Conservation (phyloP, 2,888 invertebrate species). For the Cheilosia scutellata region DNA sequence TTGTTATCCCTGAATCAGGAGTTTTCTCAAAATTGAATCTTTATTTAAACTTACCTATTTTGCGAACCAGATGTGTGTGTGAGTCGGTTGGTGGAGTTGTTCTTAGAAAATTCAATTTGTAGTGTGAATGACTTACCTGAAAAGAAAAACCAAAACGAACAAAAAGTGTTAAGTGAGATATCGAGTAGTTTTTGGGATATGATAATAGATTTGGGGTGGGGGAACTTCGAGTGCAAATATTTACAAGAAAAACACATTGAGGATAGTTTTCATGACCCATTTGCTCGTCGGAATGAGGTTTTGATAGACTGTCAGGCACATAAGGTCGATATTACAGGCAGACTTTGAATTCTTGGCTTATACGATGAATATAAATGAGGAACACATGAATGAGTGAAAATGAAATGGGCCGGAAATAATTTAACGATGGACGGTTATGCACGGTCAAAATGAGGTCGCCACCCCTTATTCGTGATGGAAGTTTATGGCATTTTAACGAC, state of each 20-base stretch:
- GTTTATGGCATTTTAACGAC: constrained; percentile 1
- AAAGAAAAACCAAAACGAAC: constrained; percentile 24
- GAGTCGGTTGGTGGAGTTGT: constrained; percentile 46
- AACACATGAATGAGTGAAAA: not conserved
- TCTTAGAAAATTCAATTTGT: constrained; percentile 44
- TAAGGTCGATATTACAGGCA: not conserved
- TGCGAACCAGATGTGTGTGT: not conserved
- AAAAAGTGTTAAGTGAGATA: constrained; percentile 23
- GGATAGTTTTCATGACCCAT: constrained; percentile 14
- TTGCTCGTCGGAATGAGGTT: not conserved
- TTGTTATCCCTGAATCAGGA: constrained; percentile 49
- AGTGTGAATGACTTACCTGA: constrained; percentile 64
- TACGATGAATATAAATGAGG: constrained; percentile 7
- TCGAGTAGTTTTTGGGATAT: constrained; percentile 8
- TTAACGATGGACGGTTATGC: not conserved
- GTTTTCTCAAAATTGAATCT: constrained; percentile 43
- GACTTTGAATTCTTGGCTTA: not conserved
- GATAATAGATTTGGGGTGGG: not conserved
- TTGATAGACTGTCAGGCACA: not conserved
- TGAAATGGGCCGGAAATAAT: constrained; percentile 13
- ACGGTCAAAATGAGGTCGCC: not conserved
- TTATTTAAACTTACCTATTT: constrained; percentile 48
- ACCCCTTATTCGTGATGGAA: not conserved
- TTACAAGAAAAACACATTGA: constrained; percentile 4
- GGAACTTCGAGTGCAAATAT: constrained; percentile 16